phyloP scores from a whole-genome alignment of 2,113 vertebrate genomes.

The Nansenia antarctica region DNA sequence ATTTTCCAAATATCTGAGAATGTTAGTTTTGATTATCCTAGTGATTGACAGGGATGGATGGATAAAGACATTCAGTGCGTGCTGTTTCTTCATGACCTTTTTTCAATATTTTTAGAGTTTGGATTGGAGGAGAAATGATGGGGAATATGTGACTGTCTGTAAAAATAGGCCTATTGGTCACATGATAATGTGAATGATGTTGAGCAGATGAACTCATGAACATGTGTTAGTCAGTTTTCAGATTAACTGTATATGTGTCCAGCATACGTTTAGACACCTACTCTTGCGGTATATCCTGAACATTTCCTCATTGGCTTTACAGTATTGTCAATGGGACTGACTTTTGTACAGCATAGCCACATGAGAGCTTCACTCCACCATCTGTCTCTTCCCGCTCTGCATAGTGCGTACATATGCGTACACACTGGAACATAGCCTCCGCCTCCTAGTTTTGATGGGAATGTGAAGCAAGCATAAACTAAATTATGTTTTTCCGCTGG shows the following conservation, averaged over 20 bases:
- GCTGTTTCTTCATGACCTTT: slow-evolving; percentile 48
- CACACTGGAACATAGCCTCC: slow-evolving; percentile 60
- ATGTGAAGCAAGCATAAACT: slow-evolving; percentile 67
- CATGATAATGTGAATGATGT: neutral
- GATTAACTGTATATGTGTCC: neutral
- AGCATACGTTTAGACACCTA: slow-evolving; percentile 2
- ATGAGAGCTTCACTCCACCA: slow-evolving; percentile 67
- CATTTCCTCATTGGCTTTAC: slow-evolving; percentile 55
- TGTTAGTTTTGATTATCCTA: slow-evolving; percentile 75
- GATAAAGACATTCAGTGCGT: slow-evolving; percentile 62
- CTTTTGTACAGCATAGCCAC: slow-evolving; percentile 61
- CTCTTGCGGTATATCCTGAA: slow-evolving; percentile 50
- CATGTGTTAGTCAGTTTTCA: slow-evolving; percentile 47
- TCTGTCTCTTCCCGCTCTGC: slow-evolving; percentile 72
- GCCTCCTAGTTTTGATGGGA: slow-evolving; percentile 68
- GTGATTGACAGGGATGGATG: slow-evolving; percentile 72
- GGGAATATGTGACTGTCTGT: slow-evolving; percentile 28
- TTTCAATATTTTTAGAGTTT: slow-evolving; percentile 27
- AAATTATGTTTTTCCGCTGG: slow-evolving; percentile 58
- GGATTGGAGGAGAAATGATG: slow-evolving; percentile 50
- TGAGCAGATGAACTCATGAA: slow-evolving; percentile 47
- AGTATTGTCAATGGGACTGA: slow-evolving; percentile 45
- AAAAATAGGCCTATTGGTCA: slow-evolving; percentile 17
- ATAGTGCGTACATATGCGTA: slow-evolving; percentile 62
- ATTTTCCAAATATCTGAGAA: slow-evolving; percentile 82